These are phyloP conservation scores for Neoniphon sammara DNA, from an alignment of 2,797 vertebrate genomes.

Conservation along the genomic window DNA sequence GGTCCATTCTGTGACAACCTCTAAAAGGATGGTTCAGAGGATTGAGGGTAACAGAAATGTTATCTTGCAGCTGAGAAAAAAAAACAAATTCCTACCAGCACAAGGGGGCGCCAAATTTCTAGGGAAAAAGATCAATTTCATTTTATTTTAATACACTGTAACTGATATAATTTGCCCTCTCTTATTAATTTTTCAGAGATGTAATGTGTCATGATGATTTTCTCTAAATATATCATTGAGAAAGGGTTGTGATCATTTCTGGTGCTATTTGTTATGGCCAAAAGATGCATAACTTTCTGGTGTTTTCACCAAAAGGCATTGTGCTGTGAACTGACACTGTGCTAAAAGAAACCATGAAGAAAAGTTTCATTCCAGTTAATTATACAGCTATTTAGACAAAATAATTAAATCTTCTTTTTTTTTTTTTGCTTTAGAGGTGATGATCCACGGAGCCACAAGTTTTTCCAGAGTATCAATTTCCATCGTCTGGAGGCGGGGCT, in stretches of 20 bases:
- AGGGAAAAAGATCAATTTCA: neutral
- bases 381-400: neutral
- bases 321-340: neutral
- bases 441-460: conserved; percentile 87
- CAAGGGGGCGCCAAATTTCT: conserved; percentile 3
- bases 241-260: neutral
- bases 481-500: conserved; percentile 87
- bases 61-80: neutral
- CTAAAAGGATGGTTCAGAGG: neutral
- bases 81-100: conserved; percentile 12
- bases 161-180: neutral
- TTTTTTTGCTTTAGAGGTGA: conserved; percentile 69
- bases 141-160: neutral
- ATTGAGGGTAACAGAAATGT: neutral
- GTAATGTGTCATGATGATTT: neutral
- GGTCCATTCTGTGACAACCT: neutral
- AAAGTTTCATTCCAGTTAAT: neutral
- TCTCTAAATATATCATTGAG: neutral
- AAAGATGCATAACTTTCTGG: neutral
- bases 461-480: conserved; percentile 89
- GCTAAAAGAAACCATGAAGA: too few relatives aligned
- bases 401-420: neutral
- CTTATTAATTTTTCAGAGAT: neutral
- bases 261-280: neutral
- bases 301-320: neutral